Percentiles rank a stretch among this genome's conserved stretches.
These are phyloP conservation scores for Deilephila porcellus DNA, from an alignment of 2,888 invertebrate species.

Conservation along the genomic window DNA sequence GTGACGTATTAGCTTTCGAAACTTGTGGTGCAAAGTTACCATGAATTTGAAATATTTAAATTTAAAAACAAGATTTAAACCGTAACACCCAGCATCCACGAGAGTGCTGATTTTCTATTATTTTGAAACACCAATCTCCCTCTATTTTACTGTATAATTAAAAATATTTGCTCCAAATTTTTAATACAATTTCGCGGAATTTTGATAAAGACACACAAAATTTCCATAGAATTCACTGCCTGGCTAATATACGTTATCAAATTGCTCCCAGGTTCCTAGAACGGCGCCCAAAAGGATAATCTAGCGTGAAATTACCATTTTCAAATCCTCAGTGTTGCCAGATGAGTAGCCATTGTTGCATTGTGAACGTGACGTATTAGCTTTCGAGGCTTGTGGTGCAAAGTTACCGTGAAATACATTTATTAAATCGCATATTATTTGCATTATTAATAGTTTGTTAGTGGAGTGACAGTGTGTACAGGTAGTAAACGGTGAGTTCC, in stretches of 20 bases:
- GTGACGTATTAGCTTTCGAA: not conserved
- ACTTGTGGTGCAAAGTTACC: not conserved
- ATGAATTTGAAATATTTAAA: too few species aligned
- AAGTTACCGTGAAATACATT: too few species aligned
- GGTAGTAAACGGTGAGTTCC: too few species aligned
- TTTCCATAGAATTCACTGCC: not conserved
- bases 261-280: conserved; percentile 46
- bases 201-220: not conserved
- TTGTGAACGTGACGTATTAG: conserved; percentile 34
- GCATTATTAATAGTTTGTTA: too few species aligned
- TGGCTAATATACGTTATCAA: conserved; percentile 33
- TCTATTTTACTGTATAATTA: too few species aligned
- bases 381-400: not conserved
- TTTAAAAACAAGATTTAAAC: too few species aligned
- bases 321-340: conserved; percentile 44
- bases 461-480: too few species aligned
- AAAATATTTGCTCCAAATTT: too few species aligned
- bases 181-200: not conserved
- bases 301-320: conserved; percentile 62
- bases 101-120: too few species aligned
- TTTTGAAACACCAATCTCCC: too few species aligned
- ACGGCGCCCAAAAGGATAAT: conserved; percentile 50
- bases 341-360: conserved; percentile 29
- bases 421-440: too few species aligned
- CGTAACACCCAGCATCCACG: too few species aligned